These are phyloP conservation scores for Chouioia cunea DNA, from an alignment of 2,888 invertebrate species.

Conservation along the genomic window DNA sequence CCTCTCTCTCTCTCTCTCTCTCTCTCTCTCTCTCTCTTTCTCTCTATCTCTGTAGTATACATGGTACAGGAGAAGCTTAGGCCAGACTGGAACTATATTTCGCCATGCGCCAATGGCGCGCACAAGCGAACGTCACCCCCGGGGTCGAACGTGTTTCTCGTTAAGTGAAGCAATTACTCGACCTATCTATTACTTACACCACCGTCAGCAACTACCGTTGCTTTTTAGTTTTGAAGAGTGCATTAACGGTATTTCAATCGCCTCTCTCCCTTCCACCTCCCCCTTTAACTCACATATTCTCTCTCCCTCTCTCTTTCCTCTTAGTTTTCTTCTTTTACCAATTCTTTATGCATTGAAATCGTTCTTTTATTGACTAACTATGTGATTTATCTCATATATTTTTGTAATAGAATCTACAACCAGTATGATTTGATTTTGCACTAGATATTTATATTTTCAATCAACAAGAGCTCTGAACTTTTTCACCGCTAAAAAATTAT, in stretches of 20 bases:
- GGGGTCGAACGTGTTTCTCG: constrained; percentile 65
- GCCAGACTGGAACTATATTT: constrained; percentile 29
- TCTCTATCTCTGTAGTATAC: too few relatives aligned
- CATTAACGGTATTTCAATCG: constrained; percentile 51
- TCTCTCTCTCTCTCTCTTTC: too few relatives aligned
- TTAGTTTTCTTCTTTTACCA: too few relatives aligned
- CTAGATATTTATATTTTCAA: too few relatives aligned
- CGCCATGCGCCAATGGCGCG: background rate
- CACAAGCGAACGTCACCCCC: constrained; percentile 11
- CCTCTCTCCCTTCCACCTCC: constrained; percentile 2
- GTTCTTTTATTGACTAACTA: too few relatives aligned
- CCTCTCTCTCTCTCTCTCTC: background rate
- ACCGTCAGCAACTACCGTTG: constrained; percentile 65
- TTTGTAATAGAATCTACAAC: too few relatives aligned
- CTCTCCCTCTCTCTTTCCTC: background rate
- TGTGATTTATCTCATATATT: too few relatives aligned
- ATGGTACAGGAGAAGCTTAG: too few relatives aligned
- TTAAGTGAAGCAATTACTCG: constrained; percentile 68
- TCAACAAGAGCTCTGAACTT: too few relatives aligned
- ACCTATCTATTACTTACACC: constrained; percentile 66
- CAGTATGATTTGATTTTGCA: too few relatives aligned
- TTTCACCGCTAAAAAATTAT: too few relatives aligned
- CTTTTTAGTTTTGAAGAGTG: constrained; percentile 65
- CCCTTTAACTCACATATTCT: background rate
- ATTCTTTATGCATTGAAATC: too few relatives aligned